Percentiles rank a stretch among this genome's conserved stretches.
Conservation (phyloP, 2,888 invertebrate genomes). For the Sesia apiformis region DNA sequence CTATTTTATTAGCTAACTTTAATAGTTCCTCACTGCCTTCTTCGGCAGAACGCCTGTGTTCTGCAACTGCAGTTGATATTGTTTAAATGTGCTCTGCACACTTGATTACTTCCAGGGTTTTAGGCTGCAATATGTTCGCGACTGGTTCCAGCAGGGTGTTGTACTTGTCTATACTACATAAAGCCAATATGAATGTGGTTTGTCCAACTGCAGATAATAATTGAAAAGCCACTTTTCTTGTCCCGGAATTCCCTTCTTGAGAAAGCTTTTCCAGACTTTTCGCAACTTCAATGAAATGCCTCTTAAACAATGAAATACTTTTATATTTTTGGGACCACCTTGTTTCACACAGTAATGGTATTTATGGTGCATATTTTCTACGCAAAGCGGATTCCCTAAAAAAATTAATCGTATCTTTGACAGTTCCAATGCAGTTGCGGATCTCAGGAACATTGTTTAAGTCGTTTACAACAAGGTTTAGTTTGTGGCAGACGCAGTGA, state of each 20-base stretch:
- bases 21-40: too few species aligned
- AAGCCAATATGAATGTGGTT: conserved; percentile 6
- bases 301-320: conserved; percentile 9
- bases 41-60: too few species aligned
- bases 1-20: too few species aligned
- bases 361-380: conserved; percentile 8
- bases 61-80: too few species aligned
- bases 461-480: conserved; percentile 18
- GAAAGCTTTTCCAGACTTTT: conserved; percentile 4
- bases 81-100: too few species aligned
- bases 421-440: conserved; percentile 11
- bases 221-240: conserved; percentile 4
- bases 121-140: too few species aligned
- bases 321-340: conserved; percentile 12
- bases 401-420: conserved; percentile 14
- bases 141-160: too few species aligned
- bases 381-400: conserved; percentile 14
- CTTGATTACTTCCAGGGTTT: too few species aligned
- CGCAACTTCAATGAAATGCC: conserved; percentile 7
- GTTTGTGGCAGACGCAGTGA: conserved; percentile 14
- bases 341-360: conserved; percentile 7
- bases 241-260: conserved; percentile 6
- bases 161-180: too few species aligned
- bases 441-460: conserved; percentile 14
- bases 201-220: conserved; percentile 5